Base-by-base conservation (phyloP, 2,113 vertebrate species). In the Corynorhinus townsendii region DNA sequence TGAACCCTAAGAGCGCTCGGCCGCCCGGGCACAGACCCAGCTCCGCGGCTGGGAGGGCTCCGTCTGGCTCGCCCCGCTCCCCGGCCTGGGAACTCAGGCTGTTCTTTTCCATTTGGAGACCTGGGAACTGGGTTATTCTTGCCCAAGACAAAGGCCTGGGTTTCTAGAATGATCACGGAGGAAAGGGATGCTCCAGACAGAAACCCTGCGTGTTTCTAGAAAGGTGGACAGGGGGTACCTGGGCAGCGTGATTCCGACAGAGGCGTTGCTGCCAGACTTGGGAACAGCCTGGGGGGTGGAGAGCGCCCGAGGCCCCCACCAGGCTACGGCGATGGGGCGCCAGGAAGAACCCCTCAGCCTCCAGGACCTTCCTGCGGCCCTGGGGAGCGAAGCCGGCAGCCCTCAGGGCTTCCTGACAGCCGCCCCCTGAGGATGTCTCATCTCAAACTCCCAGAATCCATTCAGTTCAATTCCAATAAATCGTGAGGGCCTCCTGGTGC, bases 111-210 rank as follows among this genome's bases (percentile, higher is more conserved):
- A 68, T 47, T 30, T 71, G 69, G 76, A 69, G 52, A 64, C 85
- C 82, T 69, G 88, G 52, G 59, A 95, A 84, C 86, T 76, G 33
- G 93, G 59, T 62, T 91, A 11, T 92, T 90, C 82, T 30, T 85
- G 76, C 72, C 77, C 87, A 52, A 89, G 72, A 81, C 88, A 76
- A 85, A 66, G 76, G 66, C 64, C 76, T 47, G 59, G 4, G 73
- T 93, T 89, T 85, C 86, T 43, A 73, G 59, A 91, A 79, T 77
- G 11, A 69, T 69, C 82, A 56, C 19, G 56, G 38, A 45, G 68
- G 81, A 72, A 59, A 95, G 81, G 43, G 87, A 40, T 0, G 49
- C 30, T 28, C 19, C 16, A 7, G 56, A 84, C 43, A 84, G 80
- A 75, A 76, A 87, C 59, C 30, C 26, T 22, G 64, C 28, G 20